Conservation (phyloP, 2,888 invertebrate genomes). For the Hartigia nigra region DNA sequence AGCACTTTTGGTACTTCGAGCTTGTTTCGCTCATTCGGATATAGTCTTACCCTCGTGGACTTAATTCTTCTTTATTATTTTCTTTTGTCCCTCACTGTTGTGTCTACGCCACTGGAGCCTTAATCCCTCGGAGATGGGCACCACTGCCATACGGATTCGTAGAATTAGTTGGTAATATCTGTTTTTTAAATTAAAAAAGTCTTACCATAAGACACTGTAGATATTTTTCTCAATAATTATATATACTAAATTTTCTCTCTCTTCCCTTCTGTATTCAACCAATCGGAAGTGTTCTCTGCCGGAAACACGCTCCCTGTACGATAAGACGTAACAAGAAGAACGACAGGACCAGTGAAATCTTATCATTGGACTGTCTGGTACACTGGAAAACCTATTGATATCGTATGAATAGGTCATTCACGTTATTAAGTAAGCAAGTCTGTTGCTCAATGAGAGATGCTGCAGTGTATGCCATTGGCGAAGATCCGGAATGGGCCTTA, state of each 20-base stretch:
- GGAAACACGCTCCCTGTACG: background rate
- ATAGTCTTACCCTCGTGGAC: background rate
- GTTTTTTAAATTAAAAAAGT: background rate
- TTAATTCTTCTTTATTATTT: background rate
- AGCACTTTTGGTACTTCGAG: background rate
- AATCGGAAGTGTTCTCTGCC: background rate
- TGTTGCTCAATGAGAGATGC: background rate
- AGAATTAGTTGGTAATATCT: background rate
- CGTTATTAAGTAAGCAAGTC: background rate
- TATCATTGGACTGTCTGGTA: background rate
- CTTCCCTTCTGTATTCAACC: background rate
- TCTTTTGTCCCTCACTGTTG: background rate
- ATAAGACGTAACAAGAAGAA: background rate
- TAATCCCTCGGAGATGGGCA: background rate
- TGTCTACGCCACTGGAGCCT: background rate
- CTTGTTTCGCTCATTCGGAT: background rate
- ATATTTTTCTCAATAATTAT: background rate
- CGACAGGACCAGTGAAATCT: background rate
- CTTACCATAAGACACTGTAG: background rate
- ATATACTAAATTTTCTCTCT: background rate
- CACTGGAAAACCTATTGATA: background rate
- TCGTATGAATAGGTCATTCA: background rate
- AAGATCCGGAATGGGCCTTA: background rate
- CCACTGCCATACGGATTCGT: background rate
- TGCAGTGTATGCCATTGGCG: background rate